Conservation (phyloP, 2,113 vertebrate species). For the Ivindomyrus marchei region DNA sequence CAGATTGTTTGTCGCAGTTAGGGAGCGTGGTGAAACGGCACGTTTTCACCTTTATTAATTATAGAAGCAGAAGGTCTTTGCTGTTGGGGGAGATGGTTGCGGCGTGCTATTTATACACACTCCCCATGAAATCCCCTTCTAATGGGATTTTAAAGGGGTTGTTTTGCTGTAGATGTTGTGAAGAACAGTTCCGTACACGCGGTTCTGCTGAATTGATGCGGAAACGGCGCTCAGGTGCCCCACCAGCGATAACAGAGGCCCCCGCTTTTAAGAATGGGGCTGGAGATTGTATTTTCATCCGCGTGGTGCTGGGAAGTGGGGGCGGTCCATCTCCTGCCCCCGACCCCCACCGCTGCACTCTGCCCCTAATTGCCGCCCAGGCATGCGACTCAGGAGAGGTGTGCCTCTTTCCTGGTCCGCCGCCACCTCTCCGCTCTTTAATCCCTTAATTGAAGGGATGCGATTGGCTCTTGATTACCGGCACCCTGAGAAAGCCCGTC, state of each 20-base stretch:
- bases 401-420: not conserved
- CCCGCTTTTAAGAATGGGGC: conserved; percentile 6
- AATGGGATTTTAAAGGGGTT: conserved; percentile 28
- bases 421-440: not conserved
- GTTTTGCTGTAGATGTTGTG: conserved; percentile 27
- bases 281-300: not conserved
- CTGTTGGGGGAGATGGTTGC: conserved; percentile 19
- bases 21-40: not conserved
- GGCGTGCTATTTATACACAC: conserved; percentile 19
- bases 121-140: conserved; percentile 19
- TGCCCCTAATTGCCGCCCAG: not conserved
- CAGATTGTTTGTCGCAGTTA: conserved; percentile 18
- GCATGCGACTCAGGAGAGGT: not conserved
- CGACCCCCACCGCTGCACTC: not conserved
- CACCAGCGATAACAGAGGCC: conserved; percentile 19
- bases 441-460: conserved; percentile 14
- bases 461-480: not conserved
- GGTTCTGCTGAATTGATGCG: conserved; percentile 20
- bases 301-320: not conserved
- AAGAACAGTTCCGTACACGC: conserved; percentile 20
- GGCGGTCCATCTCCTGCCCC: not conserved
- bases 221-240: conserved; percentile 11
- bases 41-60: conserved; percentile 21
- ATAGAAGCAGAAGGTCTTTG: conserved; percentile 12
- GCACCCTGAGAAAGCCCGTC: not conserved